A percentile compares a stretch with the other conserved stretches of the same genome.
phyloP scores from a whole-genome alignment of 2,888 invertebrate genomes.

The Parnassius smintheus region DNA sequence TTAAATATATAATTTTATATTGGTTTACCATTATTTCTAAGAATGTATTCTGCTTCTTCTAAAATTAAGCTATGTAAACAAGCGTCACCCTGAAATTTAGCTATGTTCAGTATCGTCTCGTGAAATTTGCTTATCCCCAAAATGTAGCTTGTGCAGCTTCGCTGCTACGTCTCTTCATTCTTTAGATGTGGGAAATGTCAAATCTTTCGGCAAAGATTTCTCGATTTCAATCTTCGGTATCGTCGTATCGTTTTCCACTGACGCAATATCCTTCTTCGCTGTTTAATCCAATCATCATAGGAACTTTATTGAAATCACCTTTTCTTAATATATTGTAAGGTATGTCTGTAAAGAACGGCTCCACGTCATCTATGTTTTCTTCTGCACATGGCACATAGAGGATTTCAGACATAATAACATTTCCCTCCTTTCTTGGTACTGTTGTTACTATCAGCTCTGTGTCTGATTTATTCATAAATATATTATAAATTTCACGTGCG shows the following conservation, averaged over 20 bases:
- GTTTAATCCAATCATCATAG: conserved; percentile 58
- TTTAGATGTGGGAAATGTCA: conserved; percentile 44
- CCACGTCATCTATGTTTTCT: conserved; percentile 52
- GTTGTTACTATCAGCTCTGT: conserved; percentile 54
- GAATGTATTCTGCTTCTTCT: conserved; percentile 52
- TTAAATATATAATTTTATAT: conserved; percentile 57
- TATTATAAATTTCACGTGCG: conserved; percentile 53
- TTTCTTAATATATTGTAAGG: conserved; percentile 49
- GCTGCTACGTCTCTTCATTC: conserved; percentile 42
- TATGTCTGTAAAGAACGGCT: conserved; percentile 57
- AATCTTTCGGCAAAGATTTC: conserved; percentile 58
- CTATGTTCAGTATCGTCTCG: conserved; percentile 48
- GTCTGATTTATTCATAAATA: conserved; percentile 52
- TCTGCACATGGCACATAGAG: conserved; percentile 61
- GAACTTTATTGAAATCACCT: conserved; percentile 60
- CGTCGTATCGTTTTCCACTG: conserved; percentile 52
- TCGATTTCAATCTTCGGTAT: conserved; percentile 47
- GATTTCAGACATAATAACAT: conserved; percentile 50
- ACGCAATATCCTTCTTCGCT: conserved; percentile 54
- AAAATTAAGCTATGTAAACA: conserved; percentile 46
- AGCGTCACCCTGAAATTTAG: conserved; percentile 52
- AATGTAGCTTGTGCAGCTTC: conserved; percentile 56
- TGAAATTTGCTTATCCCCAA: conserved; percentile 52
- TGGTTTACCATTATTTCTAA: conserved; percentile 45
- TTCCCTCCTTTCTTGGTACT: conserved; percentile 54